Evolutionary conservation across 53 echinoderm and acorn worm genomes (phyloP).

Genomic region (Henricia sp.): DNA sequence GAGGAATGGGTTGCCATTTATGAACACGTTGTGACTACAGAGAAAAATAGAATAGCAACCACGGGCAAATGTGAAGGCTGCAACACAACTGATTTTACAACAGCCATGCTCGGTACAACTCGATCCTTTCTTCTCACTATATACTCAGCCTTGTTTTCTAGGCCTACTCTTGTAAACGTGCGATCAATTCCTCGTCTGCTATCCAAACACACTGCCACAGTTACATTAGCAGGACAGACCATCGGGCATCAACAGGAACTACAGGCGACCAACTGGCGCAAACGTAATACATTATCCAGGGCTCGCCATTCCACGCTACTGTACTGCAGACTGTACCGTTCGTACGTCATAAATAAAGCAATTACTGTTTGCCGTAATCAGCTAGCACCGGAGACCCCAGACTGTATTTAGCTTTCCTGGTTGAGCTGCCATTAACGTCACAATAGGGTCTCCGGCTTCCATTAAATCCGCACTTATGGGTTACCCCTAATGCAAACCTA

Average conservation of each 20-base stretch:
- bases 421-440: constrained; percentile 41
- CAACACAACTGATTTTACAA: too few species aligned
- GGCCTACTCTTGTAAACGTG: too few species aligned
- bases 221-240: constrained; percentile 5
- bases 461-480: constrained; percentile 25
- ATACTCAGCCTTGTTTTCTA: too few species aligned
- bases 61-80: too few species aligned
- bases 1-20: too few species aligned
- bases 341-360: constrained; percentile 55
- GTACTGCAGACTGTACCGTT: neutral
- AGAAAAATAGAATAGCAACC: too few species aligned
- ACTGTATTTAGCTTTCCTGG: neutral
- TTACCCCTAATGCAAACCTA: constrained; percentile 13
- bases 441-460: constrained; percentile 28
- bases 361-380: constrained; percentile 55
- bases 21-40: too few species aligned
- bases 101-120: too few species aligned
- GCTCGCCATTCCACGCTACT: neutral
- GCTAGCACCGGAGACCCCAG: neutral
- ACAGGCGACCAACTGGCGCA: neutral
- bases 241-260: constrained; percentile 21
- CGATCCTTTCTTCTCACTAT: too few species aligned
- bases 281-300: constrained; percentile 34
- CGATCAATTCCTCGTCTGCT: neutral
- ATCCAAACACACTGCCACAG: constrained; percentile 42